These are phyloP conservation scores for Sweltsa coloradensis DNA, from an alignment of 1,140 invertebrate species.

Conservation along the genomic window DNA sequence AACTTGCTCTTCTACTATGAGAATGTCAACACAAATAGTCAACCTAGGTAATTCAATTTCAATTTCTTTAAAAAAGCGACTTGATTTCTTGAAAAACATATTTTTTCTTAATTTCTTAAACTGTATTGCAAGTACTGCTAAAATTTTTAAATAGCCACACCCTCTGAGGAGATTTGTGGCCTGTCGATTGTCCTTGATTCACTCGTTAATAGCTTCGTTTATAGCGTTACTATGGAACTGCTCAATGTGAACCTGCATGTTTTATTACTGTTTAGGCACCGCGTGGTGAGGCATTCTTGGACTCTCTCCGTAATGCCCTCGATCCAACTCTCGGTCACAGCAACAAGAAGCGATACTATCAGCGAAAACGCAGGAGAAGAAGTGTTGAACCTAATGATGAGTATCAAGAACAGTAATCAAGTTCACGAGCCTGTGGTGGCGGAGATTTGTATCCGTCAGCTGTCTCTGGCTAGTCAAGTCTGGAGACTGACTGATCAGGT, in stretches of 20 bases:
- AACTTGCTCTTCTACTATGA: constrained; percentile 65
- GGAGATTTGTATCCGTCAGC: constrained; percentile 43
- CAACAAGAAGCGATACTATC: constrained; percentile 34
- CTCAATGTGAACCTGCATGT: not conserved
- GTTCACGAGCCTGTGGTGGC: constrained; percentile 40
- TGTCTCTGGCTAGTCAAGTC: constrained; percentile 37
- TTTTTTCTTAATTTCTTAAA: too few relatives aligned
- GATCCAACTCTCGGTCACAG: constrained; percentile 41
- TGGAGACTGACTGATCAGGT: constrained; percentile 36
- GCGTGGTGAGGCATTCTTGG: constrained; percentile 54
- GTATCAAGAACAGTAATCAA: constrained; percentile 49
- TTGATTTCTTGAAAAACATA: too few relatives aligned
- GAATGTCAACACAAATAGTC: constrained; percentile 32
- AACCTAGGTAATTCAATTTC: constrained; percentile 34
- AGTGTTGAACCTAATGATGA: constrained; percentile 44
- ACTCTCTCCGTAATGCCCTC: constrained; percentile 55
- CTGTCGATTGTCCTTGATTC: too few relatives aligned
- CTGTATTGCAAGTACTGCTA: too few relatives aligned
- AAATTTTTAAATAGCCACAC: too few relatives aligned
- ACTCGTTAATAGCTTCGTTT: too few relatives aligned
- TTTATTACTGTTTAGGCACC: constrained; percentile 36
- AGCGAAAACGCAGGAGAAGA: constrained; percentile 29
- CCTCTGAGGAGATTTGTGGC: too few relatives aligned
- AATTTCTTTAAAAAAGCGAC: too few relatives aligned
- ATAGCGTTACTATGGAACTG: constrained; percentile 6